These are phyloP conservation scores for Microctonus brassicae DNA, from an alignment of 2,888 invertebrate genomes.

Conservation along the genomic window DNA sequence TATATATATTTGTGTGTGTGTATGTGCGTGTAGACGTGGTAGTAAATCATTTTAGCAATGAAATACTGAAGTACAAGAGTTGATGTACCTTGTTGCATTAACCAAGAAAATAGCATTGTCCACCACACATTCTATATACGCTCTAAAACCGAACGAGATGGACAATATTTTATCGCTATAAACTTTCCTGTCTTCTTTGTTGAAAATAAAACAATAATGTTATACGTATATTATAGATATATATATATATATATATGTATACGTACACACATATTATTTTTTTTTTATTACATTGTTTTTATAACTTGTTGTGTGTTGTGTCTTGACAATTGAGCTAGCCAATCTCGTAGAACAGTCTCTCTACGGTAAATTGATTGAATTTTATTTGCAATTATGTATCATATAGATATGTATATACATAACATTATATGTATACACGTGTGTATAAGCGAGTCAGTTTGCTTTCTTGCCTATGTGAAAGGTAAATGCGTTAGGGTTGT, in stretches of 20 bases:
- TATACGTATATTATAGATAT: not conserved
- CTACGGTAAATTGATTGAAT: constrained; percentile 48
- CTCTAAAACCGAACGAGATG: not conserved
- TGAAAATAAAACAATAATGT: constrained; percentile 8
- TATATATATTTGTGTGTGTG: no score
- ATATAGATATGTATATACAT: constrained; percentile 41
- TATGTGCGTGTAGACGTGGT: no score
- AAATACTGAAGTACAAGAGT: not conserved
- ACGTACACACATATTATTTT: no score
- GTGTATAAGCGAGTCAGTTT: constrained; percentile 21
- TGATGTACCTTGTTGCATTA: constrained; percentile 1
- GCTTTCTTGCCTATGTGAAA: constrained; percentile 42
- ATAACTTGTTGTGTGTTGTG: not conserved
- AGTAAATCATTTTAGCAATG: constrained; percentile 1
- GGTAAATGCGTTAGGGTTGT: constrained; percentile 51
- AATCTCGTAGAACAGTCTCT: constrained; percentile 45
- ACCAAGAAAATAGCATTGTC: not conserved
- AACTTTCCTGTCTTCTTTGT: not conserved
- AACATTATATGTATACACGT: constrained; percentile 41
- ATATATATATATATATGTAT: not conserved
- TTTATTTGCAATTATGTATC: constrained; percentile 45
- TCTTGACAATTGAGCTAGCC: constrained; percentile 37
- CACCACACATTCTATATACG: not conserved
- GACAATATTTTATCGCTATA: constrained; percentile 10
- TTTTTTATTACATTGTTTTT: constrained; percentile 1